Evolutionary conservation across 2,888 invertebrate species (phyloP).

Genomic region (Hedychridium roseum): DNA sequence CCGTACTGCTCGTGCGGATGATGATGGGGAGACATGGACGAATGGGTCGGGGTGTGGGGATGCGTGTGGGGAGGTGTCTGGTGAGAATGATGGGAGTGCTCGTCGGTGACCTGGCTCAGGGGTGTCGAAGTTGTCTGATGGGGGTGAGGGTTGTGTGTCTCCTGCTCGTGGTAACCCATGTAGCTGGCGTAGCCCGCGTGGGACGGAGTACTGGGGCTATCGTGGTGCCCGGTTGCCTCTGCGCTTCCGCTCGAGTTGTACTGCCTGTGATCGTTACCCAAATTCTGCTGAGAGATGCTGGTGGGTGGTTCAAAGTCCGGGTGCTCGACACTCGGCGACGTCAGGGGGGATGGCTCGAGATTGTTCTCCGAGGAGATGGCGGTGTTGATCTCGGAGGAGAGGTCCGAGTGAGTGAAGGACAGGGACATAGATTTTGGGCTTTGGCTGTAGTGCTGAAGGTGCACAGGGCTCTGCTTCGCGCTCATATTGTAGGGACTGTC

Average conservation of each 20-base stretch:
- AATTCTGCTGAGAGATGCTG: slow-evolving; percentile 65
- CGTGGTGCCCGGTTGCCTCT: slow-evolving; percentile 49
- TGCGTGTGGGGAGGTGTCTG: slow-evolving; percentile 59
- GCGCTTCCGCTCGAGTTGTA: slow-evolving; percentile 63
- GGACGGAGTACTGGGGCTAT: slow-evolving; percentile 55
- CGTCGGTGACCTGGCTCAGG: slow-evolving; percentile 51
- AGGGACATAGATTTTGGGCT: slow-evolving; percentile 63
- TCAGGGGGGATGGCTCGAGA: slow-evolving; percentile 71
- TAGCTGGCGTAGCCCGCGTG: slow-evolving; percentile 55
- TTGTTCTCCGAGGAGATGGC: slow-evolving; percentile 77
- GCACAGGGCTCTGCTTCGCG: slow-evolving; percentile 63
- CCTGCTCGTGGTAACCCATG: slow-evolving; percentile 58
- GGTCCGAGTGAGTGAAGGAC: slow-evolving; percentile 75
- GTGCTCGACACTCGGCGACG: slow-evolving; percentile 74
- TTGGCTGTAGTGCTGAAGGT: slow-evolving; percentile 62
- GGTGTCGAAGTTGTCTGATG: slow-evolving; percentile 58
- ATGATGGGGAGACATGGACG: slow-evolving; percentile 59
- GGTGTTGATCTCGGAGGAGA: slow-evolving; percentile 80
- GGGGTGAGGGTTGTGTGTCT: slow-evolving; percentile 50
- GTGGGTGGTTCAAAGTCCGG: slow-evolving; percentile 80
- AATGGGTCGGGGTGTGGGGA: slow-evolving; percentile 57
- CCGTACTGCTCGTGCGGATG: slow-evolving; percentile 60
- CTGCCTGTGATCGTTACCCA: slow-evolving; percentile 65
- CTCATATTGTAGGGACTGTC: slow-evolving; percentile 58
- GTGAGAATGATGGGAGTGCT: slow-evolving; percentile 59